Conservation (phyloP, 2,797 vertebrate genomes). For the Vireo griseus region DNA sequence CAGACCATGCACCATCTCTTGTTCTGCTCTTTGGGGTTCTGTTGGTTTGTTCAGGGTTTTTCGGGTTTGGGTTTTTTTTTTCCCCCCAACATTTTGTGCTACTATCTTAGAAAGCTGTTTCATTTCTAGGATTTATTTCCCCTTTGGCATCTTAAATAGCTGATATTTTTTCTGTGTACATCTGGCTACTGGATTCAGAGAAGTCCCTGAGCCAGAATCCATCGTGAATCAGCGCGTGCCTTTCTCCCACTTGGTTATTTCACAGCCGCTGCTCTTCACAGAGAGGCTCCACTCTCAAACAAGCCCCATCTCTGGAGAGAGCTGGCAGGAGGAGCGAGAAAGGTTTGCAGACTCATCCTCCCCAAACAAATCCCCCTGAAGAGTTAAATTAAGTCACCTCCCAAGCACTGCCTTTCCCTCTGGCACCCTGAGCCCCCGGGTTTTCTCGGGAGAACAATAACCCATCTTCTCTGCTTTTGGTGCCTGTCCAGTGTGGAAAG, state of each 20-base stretch:
- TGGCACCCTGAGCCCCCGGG: neutral
- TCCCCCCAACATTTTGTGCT: neutral
- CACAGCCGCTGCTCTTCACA: neutral
- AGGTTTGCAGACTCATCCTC: neutral
- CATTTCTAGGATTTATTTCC: neutral
- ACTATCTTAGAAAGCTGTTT: neutral
- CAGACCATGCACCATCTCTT: neutral
- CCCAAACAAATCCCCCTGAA: neutral
- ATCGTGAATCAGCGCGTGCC: neutral
- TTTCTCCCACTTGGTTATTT: neutral
- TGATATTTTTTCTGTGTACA: neutral
- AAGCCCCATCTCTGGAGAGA: neutral
- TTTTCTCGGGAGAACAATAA: slow-evolving; percentile 68
- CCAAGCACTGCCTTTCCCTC: neutral
- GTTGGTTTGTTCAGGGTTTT: neutral
- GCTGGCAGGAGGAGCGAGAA: neutral
- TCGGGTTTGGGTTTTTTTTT: fast-evolving
- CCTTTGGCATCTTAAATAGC: neutral
- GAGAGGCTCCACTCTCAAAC: neutral
- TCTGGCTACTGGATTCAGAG: neutral
- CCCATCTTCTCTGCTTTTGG: slow-evolving; percentile 37
- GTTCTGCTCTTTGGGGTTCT: neutral
- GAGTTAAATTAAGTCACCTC: slow-evolving; percentile 36
- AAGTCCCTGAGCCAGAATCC: neutral
- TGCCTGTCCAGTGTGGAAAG: slow-evolving; percentile 46